A percentile compares a stretch with the other conserved stretches of the same genome.
These are phyloP conservation scores for Campaea margaritaria DNA, from an alignment of 2,888 invertebrate genomes.

Conservation along the genomic window DNA sequence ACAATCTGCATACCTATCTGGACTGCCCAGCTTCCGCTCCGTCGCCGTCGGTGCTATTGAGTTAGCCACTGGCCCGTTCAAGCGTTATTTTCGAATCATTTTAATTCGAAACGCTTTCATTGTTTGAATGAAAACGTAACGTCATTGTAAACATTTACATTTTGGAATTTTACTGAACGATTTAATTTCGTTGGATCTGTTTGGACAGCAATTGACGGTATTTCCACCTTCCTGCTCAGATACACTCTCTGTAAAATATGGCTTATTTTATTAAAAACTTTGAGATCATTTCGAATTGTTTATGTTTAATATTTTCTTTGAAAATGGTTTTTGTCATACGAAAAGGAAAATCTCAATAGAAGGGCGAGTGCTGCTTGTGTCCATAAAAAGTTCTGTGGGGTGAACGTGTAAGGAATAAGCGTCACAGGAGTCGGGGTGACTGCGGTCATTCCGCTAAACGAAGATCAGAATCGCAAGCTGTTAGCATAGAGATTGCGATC, in stretches of 20 bases:
- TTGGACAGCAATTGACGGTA: slow-evolving; percentile 18
- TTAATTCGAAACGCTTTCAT: slow-evolving; percentile 53
- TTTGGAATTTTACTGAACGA: slow-evolving; percentile 34
- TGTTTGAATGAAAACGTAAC: slow-evolving; percentile 44
- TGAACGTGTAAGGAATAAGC: slow-evolving; percentile 84
- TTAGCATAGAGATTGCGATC: slow-evolving; percentile 86
- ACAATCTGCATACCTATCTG: slow-evolving; percentile 56
- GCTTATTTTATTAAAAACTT: slow-evolving; percentile 33
- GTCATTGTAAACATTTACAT: slow-evolving; percentile 49
- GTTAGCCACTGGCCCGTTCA: slow-evolving; percentile 48
- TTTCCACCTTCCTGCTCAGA: slow-evolving; percentile 7
- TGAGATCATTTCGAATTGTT: slow-evolving; percentile 34
- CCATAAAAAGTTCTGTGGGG: slow-evolving; percentile 81
- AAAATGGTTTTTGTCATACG: slow-evolving; percentile 59
- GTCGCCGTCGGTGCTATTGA: slow-evolving; percentile 53
- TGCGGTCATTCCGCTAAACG: slow-evolving; percentile 86
- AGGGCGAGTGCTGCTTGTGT: slow-evolving; percentile 68
- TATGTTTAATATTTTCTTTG: slow-evolving; percentile 47
- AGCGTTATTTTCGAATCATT: slow-evolving; percentile 50
- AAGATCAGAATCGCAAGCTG: slow-evolving; percentile 85
- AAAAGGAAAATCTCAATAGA: slow-evolving; percentile 72
- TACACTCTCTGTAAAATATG: slow-evolving; percentile 23
- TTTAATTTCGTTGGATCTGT: slow-evolving; percentile 38
- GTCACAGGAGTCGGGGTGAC: slow-evolving; percentile 78
- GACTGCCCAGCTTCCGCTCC: slow-evolving; percentile 48